phyloP scores from a whole-genome alignment of 2,113 vertebrate species.

The Eretmochelys imbricata region DNA sequence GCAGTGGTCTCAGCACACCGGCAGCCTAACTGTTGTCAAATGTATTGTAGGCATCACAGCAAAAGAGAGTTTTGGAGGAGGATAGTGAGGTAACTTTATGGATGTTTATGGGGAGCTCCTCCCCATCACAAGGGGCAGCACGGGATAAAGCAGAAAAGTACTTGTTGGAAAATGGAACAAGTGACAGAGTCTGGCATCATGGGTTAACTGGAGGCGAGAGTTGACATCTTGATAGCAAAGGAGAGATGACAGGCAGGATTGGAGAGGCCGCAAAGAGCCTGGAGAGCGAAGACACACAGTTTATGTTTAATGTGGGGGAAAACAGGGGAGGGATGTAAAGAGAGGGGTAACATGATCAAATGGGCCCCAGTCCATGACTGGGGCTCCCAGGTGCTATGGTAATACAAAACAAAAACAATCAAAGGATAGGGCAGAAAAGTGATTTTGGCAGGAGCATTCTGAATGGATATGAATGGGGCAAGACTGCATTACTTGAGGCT shows the following conservation, averaged over 20 bases:
- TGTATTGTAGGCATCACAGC: background rate
- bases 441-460: background rate
- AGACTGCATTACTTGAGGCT: background rate
- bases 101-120: background rate
- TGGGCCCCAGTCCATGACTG: background rate
- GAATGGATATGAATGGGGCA: background rate
- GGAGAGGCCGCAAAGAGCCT: background rate
- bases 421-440: background rate
- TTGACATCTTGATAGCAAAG: background rate
- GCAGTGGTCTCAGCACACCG: background rate
- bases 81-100: background rate
- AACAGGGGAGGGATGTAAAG: background rate
- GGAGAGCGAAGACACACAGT: background rate
- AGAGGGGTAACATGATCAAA: background rate
- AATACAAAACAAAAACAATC: background rate
- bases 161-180: background rate
- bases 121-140: background rate
- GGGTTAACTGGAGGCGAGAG: background rate
- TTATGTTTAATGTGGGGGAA: background rate
- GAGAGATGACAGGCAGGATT: background rate
- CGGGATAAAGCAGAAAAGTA: background rate
- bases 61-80: background rate
- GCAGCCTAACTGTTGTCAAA: background rate
- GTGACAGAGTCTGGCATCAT: background rate
- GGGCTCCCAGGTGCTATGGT: background rate